These are phyloP conservation scores for Lemur catta DNA, from an alignment of 2,797 vertebrate genomes.

Conservation along the genomic window DNA sequence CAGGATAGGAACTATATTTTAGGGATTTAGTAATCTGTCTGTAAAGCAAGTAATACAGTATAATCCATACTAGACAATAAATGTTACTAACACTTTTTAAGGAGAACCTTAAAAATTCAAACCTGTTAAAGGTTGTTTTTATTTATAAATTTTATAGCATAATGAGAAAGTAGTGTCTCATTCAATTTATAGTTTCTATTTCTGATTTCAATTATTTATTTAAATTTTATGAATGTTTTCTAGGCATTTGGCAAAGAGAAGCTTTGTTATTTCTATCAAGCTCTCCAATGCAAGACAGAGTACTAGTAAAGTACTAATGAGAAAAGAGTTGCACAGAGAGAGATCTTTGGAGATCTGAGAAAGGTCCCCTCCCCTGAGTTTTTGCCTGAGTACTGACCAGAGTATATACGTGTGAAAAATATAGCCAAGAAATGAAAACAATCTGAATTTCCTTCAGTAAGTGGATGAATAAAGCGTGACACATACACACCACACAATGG, in stretches of 20 bases:
- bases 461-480: too few species aligned
- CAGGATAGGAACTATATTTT: neutral
- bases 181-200: neutral
- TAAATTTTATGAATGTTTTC: neutral
- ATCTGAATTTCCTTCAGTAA: too few species aligned
- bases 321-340: neutral
- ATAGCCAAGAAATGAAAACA: too few species aligned
- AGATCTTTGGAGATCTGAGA: neutral
- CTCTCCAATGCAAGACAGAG: neutral
- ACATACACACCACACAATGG: too few species aligned
- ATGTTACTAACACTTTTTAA: neutral
- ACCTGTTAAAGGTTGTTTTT: neutral
- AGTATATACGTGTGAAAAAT: neutral
- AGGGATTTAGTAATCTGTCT: neutral
- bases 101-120: neutral
- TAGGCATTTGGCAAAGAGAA: neutral
- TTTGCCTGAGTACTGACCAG: neutral
- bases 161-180: neutral
- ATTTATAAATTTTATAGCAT: neutral
- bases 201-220: neutral
- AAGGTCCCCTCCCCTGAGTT: neutral
- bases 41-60: neutral
- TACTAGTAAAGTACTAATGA: neutral
- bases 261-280: neutral
- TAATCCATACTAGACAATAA: neutral